These are phyloP conservation scores for Flabesymbios commensalis DNA, from an alignment of 2,888 invertebrate species.

Conservation along the genomic window DNA sequence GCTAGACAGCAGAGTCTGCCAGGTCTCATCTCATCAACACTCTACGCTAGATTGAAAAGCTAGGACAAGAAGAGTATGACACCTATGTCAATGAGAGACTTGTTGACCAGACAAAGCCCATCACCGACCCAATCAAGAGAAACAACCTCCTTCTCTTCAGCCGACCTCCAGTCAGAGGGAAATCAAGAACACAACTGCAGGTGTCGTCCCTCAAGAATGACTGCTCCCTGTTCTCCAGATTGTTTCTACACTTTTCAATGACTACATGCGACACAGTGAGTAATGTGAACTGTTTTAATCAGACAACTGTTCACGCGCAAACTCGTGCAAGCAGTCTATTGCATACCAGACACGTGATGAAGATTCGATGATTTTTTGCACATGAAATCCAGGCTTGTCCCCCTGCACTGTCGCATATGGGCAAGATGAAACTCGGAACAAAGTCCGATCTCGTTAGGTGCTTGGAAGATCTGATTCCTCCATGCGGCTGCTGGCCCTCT, in stretches of 20 bases:
- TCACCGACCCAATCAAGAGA: slow-evolving; percentile 2
- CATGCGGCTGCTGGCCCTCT: no score
- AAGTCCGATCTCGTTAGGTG: no score
- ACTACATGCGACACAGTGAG: no score
- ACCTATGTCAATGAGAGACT: slow-evolving; percentile 1
- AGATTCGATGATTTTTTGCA: slow-evolving; percentile 17
- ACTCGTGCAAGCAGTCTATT: no score
- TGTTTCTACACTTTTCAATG: no score
- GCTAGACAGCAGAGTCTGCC: slow-evolving; percentile 1
- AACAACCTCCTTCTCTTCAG: slow-evolving; percentile 1
- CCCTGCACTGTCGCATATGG: no score
- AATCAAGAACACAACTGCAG: not conserved
- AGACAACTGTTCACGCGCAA: no score
- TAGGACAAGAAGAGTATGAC: not conserved
- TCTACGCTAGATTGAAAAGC: not conserved
- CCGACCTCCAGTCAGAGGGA: not conserved
- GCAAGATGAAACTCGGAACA: no score
- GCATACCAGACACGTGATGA: slow-evolving; percentile 17
- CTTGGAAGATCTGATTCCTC: no score
- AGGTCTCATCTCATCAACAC: not conserved
- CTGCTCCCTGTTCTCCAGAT: slow-evolving; percentile 4
- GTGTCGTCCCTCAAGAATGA: slow-evolving; percentile 15
- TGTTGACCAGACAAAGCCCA: not conserved
- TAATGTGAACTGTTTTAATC: no score
- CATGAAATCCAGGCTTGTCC: no score